These are phyloP conservation scores for Atherix ibis DNA, from an alignment of 2,888 invertebrate genomes.

Conservation along the genomic window DNA sequence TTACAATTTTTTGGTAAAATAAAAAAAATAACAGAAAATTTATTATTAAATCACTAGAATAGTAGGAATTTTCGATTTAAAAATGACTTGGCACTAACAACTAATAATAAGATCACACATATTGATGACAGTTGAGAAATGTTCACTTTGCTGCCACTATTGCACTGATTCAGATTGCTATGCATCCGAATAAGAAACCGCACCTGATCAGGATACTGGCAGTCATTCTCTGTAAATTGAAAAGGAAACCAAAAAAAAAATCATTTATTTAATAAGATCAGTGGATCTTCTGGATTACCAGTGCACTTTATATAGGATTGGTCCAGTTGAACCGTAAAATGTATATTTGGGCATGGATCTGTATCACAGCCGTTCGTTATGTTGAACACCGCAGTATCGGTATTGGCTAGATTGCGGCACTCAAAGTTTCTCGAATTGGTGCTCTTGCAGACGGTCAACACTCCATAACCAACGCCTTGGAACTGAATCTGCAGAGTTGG, in stretches of 20 bases:
- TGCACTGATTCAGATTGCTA: too few relatives aligned
- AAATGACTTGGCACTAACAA: constrained; percentile 3
- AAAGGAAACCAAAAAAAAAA: background rate
- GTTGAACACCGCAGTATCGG: constrained; percentile 34
- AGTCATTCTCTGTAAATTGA: constrained; percentile 41
- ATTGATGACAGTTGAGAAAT: background rate
- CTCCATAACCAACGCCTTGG: constrained; percentile 38
- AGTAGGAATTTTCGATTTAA: too few relatives aligned
- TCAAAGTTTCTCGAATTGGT: constrained; percentile 31
- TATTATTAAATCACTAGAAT: constrained; percentile 1
- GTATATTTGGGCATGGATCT: constrained; percentile 35
- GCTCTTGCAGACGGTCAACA: constrained; percentile 40
- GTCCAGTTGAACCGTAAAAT: constrained; percentile 36
- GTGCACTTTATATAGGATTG: constrained; percentile 40
- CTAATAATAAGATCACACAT: constrained; percentile 4
- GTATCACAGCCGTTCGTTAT: constrained; percentile 35
- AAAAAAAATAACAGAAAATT: constrained; percentile 3
- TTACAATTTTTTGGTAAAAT: constrained; percentile 4
- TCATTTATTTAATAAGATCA: background rate
- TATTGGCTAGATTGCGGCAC: constrained; percentile 36
- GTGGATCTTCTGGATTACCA: constrained; percentile 38
- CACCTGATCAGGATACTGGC: constrained; percentile 48
- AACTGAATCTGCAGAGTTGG: constrained; percentile 26
- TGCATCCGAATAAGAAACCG: constrained; percentile 37
- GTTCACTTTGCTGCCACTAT: constrained; percentile 30